A percentile compares a stretch with the other conserved stretches of the same genome.
Evolutionary conservation across 2,113 vertebrate species (phyloP).

Genomic region (Mustela nigripes): DNA sequence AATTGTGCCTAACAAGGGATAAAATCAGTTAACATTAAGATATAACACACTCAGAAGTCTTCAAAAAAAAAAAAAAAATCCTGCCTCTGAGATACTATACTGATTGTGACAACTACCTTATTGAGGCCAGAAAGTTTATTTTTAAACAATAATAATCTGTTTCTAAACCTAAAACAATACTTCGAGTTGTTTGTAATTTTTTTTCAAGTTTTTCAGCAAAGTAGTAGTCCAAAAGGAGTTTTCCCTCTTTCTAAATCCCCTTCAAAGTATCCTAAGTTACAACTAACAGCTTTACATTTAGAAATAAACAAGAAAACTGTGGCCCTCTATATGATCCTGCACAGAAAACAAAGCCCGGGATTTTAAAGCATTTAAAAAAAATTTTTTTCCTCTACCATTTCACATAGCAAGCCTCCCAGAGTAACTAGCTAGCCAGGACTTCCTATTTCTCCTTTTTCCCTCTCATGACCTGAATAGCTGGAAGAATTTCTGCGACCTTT

Average conservation of each 20-base stretch:
- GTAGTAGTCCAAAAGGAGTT: background rate
- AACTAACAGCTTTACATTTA: background rate
- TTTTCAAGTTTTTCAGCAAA: conserved; percentile 40
- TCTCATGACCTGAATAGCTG: background rate
- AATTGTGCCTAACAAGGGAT: conserved; percentile 56
- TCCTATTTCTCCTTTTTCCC: background rate
- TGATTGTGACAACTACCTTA: background rate
- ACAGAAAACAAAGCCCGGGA: background rate
- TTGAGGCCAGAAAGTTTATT: conserved; percentile 51
- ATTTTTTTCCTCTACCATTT: background rate
- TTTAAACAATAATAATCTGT: conserved; percentile 50
- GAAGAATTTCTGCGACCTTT: background rate
- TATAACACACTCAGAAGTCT: background rate
- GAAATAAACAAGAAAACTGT: background rate
- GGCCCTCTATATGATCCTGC: background rate
- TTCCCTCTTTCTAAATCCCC: conserved; percentile 40
- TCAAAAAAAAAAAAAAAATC: background rate
- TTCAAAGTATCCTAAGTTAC: background rate
- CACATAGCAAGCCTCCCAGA: background rate
- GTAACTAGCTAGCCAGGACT: background rate
- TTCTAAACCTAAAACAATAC: background rate
- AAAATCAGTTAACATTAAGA: conserved; percentile 77
- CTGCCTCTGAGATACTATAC: conserved; percentile 41
- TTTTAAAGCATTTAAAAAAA: background rate
- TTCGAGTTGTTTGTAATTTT: background rate